phyloP scores from a whole-genome alignment of 2,888 invertebrate species.

The Octodonta nipae region DNA sequence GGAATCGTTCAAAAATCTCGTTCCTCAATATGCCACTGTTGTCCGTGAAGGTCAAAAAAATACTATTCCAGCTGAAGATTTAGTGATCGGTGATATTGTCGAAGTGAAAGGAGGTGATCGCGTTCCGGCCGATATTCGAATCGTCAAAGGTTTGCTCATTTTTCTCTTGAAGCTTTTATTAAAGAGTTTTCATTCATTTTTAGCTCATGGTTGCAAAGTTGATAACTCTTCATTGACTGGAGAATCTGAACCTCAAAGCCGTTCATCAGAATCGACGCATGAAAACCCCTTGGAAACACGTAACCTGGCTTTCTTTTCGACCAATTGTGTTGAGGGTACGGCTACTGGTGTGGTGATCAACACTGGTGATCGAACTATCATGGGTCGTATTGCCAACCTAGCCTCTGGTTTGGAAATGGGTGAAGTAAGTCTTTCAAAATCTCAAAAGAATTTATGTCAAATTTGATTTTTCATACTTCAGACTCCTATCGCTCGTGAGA shows the following conservation, averaged over 20 bases:
- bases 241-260: slow-evolving; percentile 89
- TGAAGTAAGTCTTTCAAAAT: no score
- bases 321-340: slow-evolving; percentile 85
- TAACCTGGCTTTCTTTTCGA: slow-evolving; percentile 90
- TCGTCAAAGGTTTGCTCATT: no score
- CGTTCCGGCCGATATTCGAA: slow-evolving; percentile 93
- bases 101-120: slow-evolving; percentile 99
- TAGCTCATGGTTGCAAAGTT: slow-evolving; percentile 86
- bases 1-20: slow-evolving; percentile 98
- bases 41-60: slow-evolving; percentile 89
- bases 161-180: no score
- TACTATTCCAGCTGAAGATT: slow-evolving; percentile 82
- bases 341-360: slow-evolving; percentile 87
- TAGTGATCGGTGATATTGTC: slow-evolving; percentile 93
- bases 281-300: slow-evolving; percentile 91
- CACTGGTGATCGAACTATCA: slow-evolving; percentile 90
- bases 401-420: slow-evolving; percentile 89
- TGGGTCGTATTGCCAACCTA: slow-evolving; percentile 90
- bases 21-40: slow-evolving; percentile 88
- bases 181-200: no score
- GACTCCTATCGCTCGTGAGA: slow-evolving; percentile 98
- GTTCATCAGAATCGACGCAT: slow-evolving; percentile 79
- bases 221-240: slow-evolving; percentile 92
- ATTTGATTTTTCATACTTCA: no score
- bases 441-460: no score